Conservation (phyloP, 2,888 invertebrate genomes). For the Galerucella nymphaeae region DNA sequence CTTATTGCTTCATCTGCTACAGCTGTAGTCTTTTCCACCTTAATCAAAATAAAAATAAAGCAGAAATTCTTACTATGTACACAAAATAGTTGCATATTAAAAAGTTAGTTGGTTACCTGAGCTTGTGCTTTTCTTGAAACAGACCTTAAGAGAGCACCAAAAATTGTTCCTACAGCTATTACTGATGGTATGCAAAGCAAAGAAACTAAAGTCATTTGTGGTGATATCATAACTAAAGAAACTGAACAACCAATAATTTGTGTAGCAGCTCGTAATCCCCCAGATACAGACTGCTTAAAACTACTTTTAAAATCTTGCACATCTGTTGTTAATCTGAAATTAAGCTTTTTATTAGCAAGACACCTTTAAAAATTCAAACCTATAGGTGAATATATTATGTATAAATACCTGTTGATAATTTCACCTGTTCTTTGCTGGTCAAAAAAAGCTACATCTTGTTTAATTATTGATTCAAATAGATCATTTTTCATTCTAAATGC, state of each 20-base stretch:
- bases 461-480: conserved; percentile 83
- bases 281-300: conserved; percentile 93
- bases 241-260: conserved; percentile 85
- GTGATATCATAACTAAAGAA: conserved; percentile 87
- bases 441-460: conserved; percentile 91
- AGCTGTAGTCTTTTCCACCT: conserved; percentile 87
- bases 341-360: background rate
- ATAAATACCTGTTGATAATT: conserved; percentile 82
- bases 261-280: conserved; percentile 87
- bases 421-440: conserved; percentile 93
- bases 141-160: conserved; percentile 82
- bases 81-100: too few species aligned
- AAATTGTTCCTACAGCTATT: conserved; percentile 83
- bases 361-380: background rate
- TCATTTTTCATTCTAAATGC: conserved; percentile 84
- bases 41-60: conserved; percentile 47
- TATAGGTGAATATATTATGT: too few species aligned
- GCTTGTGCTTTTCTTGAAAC: conserved; percentile 84
- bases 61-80: too few species aligned
- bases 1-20: conserved; percentile 94
- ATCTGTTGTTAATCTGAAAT: conserved; percentile 83
- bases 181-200: conserved; percentile 87
- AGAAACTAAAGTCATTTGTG: conserved; percentile 87
- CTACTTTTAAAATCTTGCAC: conserved; percentile 98
- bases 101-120: conserved; percentile 70